Evolutionary conservation across 2,888 invertebrate genomes (phyloP).

Genomic region (Drosophila fulvimacula): DNA sequence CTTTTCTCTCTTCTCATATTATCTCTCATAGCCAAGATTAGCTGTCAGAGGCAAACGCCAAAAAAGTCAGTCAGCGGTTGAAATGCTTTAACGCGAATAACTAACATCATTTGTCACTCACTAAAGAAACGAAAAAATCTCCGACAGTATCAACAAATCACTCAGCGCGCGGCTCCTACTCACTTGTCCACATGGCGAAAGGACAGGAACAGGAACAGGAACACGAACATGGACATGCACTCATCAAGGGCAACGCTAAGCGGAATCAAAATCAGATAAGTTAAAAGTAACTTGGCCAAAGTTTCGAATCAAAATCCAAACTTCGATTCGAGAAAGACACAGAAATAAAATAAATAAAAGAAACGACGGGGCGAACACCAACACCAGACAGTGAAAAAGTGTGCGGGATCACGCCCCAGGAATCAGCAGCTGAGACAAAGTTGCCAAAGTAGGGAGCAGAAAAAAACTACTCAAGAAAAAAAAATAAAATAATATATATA

Average conservation of each 20-base stretch:
- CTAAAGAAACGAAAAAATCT: conserved; percentile 33
- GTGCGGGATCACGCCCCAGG: conserved; percentile 17
- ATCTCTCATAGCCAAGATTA: neutral
- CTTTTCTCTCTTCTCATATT: neutral
- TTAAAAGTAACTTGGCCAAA: conserved; percentile 57
- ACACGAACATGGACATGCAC: conserved; percentile 34
- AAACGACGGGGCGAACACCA: neutral
- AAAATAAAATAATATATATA: neutral
- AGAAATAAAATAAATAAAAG: neutral
- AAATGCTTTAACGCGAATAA: conserved; percentile 29
- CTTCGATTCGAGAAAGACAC: conserved; percentile 32
- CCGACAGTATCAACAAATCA: conserved; percentile 55
- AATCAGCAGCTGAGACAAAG: conserved; percentile 50
- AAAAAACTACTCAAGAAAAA: conserved; percentile 26
- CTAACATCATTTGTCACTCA: conserved; percentile 58
- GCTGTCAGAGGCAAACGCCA: conserved; percentile 7
- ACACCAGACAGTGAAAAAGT: conserved; percentile 1
- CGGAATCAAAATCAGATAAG: conserved; percentile 66
- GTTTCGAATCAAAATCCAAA: conserved; percentile 55
- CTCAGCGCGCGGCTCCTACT: conserved; percentile 34
- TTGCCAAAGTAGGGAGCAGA: conserved; percentile 28
- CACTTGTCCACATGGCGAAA: conserved; percentile 20
- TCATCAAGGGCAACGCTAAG: conserved; percentile 33
- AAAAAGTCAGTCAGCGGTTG: conserved; percentile 17
- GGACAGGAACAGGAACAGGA: conserved; percentile 5